Base-by-base conservation (phyloP, 1,140 invertebrate species). In the Panagrolaimus sp. region DNA sequence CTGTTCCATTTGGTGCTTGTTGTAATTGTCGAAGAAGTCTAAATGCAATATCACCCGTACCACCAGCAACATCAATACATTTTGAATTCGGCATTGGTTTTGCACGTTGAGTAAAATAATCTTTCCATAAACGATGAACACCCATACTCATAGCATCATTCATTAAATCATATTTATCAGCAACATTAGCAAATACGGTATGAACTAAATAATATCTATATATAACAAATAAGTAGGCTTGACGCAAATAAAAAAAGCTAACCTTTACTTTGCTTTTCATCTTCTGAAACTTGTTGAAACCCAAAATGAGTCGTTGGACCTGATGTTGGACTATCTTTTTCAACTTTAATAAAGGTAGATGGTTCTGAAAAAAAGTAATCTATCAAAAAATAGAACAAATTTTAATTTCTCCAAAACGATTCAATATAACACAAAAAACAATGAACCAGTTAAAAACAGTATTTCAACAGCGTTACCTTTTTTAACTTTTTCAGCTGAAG, bases 141-240 rank as follows among this genome's bases (percentile, higher is more conserved):
- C 95, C 94, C 71, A 90, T 84, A 72, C 92, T 96, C 93, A 98
- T 97, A 0, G 88, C 88, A 88, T 98, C 96, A 85, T 99, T 99
- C 96, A 99, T 99, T 62, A 90, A 72, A 84, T 98, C 96, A 85
- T 98, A 99, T 46, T 89, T 91, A 65, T 88, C 85, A 5, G 96
- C 94, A 5, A 98, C 95, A 84, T 90, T 92, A 84, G 92, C 89
- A 85, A 98, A 98, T 4, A 98, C 93, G 81, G 77, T 74, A 25
- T 78, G 70, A 0, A 82, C 80, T 82, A 57, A 68, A 79, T 77
- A 8, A 63, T 16, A 61, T 31, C 38, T n/a, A 64, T 9, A 72
- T 42, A 16, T 38, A 7, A 65, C 14, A 14, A 7, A 13, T 69
- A n/a, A n/a, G n/a, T n/a, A n/a, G n/a, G n/a, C n/a, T 16, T 66